A percentile compares a stretch with the other conserved stretches of the same genome.
phyloP scores from a whole-genome alignment of 2,888 invertebrate species.

The Asteroscopus sphinx region DNA sequence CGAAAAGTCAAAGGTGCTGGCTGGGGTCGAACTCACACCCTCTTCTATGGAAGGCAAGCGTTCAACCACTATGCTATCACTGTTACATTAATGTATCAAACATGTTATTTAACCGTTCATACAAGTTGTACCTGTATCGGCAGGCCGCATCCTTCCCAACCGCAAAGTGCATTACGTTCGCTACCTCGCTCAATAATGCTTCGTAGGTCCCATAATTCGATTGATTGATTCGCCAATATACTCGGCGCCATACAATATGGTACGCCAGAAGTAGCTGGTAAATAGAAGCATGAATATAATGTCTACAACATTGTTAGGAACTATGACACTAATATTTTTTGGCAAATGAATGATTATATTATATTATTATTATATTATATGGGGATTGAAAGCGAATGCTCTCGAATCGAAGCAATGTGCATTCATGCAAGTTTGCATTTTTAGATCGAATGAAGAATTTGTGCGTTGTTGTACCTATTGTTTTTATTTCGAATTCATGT shows the following conservation, averaged over 20 bases:
- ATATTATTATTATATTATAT: too few species aligned
- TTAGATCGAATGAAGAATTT: neutral
- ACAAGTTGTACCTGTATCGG: constrained; percentile 10
- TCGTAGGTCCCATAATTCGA: constrained; percentile 38
- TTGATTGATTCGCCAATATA: constrained; percentile 43
- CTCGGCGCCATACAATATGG: too few species aligned
- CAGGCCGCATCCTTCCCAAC: constrained; percentile 1
- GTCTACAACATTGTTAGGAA: constrained; percentile 27
- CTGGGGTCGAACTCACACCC: too few species aligned
- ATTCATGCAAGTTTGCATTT: neutral
- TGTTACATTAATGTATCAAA: neutral
- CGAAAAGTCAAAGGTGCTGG: too few species aligned
- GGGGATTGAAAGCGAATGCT: constrained; percentile 26
- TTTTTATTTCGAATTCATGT: too few species aligned
- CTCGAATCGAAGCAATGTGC: constrained; percentile 5
- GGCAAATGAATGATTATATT: too few species aligned
- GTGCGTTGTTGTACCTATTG: neutral
- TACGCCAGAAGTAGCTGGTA: too few species aligned
- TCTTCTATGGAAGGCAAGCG: too few species aligned
- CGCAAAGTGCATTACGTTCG: constrained; percentile 28
- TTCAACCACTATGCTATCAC: too few species aligned
- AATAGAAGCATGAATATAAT: constrained; percentile 32
- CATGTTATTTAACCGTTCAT: constrained; percentile 1
- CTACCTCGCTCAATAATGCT: constrained; percentile 41
- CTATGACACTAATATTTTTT: too few species aligned